Conservation (phyloP, 2,113 vertebrate species). For the Piaya cayana region DNA sequence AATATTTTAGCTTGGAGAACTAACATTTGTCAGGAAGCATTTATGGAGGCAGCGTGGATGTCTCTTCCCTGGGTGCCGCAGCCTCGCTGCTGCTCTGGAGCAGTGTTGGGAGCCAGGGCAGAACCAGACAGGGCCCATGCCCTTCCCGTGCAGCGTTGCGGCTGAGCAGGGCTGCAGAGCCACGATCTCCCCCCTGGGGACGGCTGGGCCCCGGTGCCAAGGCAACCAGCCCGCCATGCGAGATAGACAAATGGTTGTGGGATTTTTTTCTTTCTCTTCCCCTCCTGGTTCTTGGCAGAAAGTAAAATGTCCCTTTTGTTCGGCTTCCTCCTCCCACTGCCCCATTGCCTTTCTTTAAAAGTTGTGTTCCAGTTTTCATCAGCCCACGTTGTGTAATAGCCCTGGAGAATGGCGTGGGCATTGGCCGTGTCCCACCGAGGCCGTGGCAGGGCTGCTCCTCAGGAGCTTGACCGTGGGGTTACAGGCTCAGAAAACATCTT, state of each 20-base stretch:
- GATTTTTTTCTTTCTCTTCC: background rate
- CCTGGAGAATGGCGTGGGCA: background rate
- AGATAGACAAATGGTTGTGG: slow-evolving; percentile 53
- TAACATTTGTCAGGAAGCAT: slow-evolving; percentile 40
- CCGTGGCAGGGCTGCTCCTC: background rate
- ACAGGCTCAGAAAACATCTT: background rate
- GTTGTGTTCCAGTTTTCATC: slow-evolving; percentile 61
- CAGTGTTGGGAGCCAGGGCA: background rate
- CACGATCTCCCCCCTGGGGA: background rate
- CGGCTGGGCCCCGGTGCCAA: background rate
- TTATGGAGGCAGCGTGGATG: background rate
- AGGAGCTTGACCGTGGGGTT: background rate
- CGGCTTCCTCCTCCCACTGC: slow-evolving; percentile 54
- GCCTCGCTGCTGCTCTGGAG: background rate
- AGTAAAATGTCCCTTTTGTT: slow-evolving; percentile 70
- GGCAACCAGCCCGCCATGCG: background rate
- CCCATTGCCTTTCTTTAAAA: slow-evolving; percentile 44
- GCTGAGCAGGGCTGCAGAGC: background rate
- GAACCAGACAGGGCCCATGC: background rate
- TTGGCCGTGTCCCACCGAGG: background rate
- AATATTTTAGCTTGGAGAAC: slow-evolving; percentile 48
- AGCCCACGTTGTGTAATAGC: slow-evolving; percentile 53
- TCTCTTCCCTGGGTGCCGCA: background rate
- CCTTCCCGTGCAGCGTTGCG: accelerated
- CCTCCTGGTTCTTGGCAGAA: slow-evolving; percentile 65